These are phyloP conservation scores for Characodon lateralis DNA, from an alignment of 2,797 vertebrate genomes.

Conservation along the genomic window DNA sequence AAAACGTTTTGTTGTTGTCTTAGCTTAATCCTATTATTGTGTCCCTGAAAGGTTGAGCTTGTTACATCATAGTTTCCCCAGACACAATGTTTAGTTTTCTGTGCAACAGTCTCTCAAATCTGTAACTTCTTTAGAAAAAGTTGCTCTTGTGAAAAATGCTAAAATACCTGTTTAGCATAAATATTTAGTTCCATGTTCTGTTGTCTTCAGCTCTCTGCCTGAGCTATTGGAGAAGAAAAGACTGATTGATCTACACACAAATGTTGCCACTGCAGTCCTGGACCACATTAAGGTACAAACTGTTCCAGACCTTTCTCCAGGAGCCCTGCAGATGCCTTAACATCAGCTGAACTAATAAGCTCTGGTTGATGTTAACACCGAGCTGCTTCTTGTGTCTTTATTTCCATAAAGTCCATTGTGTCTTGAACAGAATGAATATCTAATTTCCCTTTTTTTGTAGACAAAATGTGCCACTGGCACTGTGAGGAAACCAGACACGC, in stretches of 20 bases:
- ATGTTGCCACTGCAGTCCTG: slow-evolving; percentile 95
- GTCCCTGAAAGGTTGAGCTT: neutral
- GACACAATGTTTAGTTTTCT: neutral
- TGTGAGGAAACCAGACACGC: too few species aligned
- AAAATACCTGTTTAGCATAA: neutral
- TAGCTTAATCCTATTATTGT: neutral
- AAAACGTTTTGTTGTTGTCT: too few species aligned
- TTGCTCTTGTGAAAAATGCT: neutral
- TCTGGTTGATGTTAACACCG: too few species aligned
- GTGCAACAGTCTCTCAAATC: neutral
- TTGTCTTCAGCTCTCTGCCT: slow-evolving; percentile 89
- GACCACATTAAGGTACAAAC: slow-evolving; percentile 94
- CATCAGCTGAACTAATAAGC: neutral
- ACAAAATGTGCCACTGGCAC: too few species aligned
- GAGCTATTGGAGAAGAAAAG: slow-evolving; percentile 98
- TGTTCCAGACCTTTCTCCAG: neutral
- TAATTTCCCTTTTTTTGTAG: too few species aligned
- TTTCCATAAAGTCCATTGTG: too few species aligned
- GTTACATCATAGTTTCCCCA: neutral
- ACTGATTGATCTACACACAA: slow-evolving; percentile 97
- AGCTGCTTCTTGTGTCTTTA: too few species aligned
- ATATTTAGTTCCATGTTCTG: neutral
- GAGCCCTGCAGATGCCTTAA: neutral
- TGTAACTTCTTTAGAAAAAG: neutral
- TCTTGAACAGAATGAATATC: too few species aligned